phyloP scores from a whole-genome alignment of 2,113 vertebrate species.

The Tricholaema leucomelas region DNA sequence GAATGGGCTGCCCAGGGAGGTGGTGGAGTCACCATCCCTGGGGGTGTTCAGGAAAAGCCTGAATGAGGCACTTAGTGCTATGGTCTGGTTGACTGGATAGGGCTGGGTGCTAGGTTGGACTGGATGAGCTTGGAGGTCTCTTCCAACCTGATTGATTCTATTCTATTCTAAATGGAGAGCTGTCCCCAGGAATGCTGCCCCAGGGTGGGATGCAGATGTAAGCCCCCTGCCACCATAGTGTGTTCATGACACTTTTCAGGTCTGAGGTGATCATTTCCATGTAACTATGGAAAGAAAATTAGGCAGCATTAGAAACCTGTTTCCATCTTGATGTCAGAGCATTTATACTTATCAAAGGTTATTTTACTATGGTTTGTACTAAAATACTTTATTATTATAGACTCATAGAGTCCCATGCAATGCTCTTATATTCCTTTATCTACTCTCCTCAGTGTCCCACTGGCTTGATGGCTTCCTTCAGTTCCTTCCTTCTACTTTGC shows the following conservation, averaged over 20 bases:
- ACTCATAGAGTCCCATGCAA: not conserved
- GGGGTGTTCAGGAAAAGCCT: too few species aligned
- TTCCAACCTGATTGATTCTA: too few species aligned
- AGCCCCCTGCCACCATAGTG: not conserved
- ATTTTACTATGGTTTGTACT: not conserved
- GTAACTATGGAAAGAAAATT: not conserved
- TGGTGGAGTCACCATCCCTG: too few species aligned
- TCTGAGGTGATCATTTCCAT: too few species aligned
- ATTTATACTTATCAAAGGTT: not conserved
- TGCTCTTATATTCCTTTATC: not conserved
- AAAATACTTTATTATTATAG: not conserved
- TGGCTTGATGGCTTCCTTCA: not conserved
- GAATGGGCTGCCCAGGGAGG: too few species aligned
- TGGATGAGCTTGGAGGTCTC: too few species aligned
- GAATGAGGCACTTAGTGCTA: too few species aligned
- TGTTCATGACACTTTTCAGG: rapidly evolving
- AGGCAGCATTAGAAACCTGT: not conserved
- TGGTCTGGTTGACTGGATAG: too few species aligned
- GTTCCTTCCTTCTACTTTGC: not conserved
- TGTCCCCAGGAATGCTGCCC: not conserved
- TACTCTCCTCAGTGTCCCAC: not conserved
- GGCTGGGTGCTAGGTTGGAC: too few species aligned
- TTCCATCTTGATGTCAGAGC: not conserved
- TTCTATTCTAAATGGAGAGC: too few species aligned
- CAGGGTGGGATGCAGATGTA: not conserved